Evolutionary conservation across 2,113 vertebrate genomes (phyloP), one percentile per base, ranked within the genome.

Genomic region (Stomatorhinus ivindoensis): DNA sequence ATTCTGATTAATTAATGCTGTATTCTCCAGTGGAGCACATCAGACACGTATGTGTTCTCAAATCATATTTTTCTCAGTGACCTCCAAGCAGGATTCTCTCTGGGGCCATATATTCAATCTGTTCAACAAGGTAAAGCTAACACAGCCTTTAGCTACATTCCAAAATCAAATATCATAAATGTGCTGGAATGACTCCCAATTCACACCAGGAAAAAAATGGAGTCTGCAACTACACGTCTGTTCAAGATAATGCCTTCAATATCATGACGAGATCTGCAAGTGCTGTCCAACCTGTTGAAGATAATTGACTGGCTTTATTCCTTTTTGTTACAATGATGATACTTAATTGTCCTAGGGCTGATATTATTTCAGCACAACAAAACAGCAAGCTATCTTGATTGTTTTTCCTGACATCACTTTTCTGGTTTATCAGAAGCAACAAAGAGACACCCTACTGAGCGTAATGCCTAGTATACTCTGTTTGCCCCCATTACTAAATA

Each of bases 331-430:
- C 55, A 82, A 39, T 53, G 2, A 17, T 7, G 24, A 24, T 85
- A 88, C 27, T 90, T 88, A 27, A 88, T 88, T 46, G 47, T 88
- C 87, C 44, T 44, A 65, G 31, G 15, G 69, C 87, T 83, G 73
- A 31, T 31, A 85, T 88, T 58, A 87, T 61, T 83, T 88, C 87
- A 42, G 61, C 46, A 21, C 21, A 24, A 9, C 15, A 80, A 50
- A 87, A 44, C 19, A 61, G 51, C 35, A 61, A 61, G 86, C 44
- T 50, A 51, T 27, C 10, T 51, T 31, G 13, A 87, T 61, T 65
- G 19, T 44, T 27, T 44, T 27, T 17, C 19, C 17, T 42, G 39
- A 80, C 19, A 39, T 19, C 76, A 48, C 4, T 86, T 86, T 50
- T 9, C 47, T 51, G 24, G 7, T 86, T 27, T 50, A 27, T 47